Percentiles rank a stretch among this genome's conserved stretches.
phyloP scores from a whole-genome alignment of 2,797 vertebrate species.

The Limnodromus scolopaceus region DNA sequence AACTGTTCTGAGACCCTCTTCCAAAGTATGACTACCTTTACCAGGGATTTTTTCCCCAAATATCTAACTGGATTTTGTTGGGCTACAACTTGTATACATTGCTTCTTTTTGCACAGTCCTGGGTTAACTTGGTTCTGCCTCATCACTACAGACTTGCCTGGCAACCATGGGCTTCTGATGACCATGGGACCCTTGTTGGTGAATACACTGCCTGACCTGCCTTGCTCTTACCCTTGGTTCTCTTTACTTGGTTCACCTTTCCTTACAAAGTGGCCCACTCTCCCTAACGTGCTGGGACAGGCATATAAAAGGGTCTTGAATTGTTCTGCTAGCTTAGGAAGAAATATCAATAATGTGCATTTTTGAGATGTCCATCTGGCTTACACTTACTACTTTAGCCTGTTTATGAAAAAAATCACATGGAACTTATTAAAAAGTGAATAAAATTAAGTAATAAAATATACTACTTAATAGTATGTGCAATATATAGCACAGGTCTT shows the following conservation, averaged over 20 bases:
- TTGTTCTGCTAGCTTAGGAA: background rate
- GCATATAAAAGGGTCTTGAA: background rate
- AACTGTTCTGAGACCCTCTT: background rate
- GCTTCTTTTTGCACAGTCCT: background rate
- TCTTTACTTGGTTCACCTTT: background rate
- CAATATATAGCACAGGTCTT: background rate
- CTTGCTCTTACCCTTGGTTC: background rate
- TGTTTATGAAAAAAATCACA: background rate
- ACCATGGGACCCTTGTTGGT: background rate
- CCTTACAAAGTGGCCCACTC: background rate
- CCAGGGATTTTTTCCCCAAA: background rate
- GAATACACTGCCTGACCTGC: background rate
- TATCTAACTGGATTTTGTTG: background rate
- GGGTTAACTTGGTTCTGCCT: background rate
- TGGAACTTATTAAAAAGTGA: background rate
- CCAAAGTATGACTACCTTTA: background rate
- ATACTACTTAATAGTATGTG: background rate
- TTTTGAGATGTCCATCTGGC: background rate
- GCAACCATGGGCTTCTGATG: background rate
- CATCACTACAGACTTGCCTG: background rate
- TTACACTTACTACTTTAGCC: background rate
- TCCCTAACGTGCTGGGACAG: background rate
- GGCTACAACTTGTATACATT: background rate
- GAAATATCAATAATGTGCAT: background rate
- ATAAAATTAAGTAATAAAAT: background rate